Percentiles rank a stretch among this genome's conserved stretches.
Conservation (phyloP, 2,113 vertebrate species). For the Oryzias melastigma region DNA sequence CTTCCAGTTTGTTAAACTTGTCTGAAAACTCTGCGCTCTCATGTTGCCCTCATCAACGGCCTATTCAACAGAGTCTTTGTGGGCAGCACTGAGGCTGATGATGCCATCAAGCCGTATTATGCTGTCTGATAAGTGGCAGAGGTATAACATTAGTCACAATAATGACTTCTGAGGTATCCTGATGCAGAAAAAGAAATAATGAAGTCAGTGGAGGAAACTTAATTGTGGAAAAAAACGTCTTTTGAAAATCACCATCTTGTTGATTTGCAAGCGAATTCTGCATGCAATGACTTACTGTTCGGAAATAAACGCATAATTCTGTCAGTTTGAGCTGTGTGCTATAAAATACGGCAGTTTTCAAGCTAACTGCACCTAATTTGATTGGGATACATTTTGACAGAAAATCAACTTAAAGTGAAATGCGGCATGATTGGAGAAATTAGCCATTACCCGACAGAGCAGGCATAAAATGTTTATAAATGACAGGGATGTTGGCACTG, state of each 20-base stretch:
- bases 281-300: too few species aligned
- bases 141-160: slow-evolving; percentile 11
- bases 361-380: slow-evolving; percentile 77
- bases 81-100: slow-evolving; percentile 9
- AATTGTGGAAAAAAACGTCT: background rate
- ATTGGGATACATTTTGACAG: slow-evolving; percentile 87
- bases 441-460: slow-evolving; percentile 73
- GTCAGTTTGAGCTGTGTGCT: too few species aligned
- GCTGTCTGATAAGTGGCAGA: slow-evolving; percentile 14
- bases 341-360: too few species aligned
- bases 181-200: slow-evolving; percentile 17
- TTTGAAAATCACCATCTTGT: slow-evolving; percentile 17
- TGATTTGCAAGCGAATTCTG: background rate
- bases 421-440: slow-evolving; percentile 78
- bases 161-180: slow-evolving; percentile 25
- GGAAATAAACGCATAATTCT: too few species aligned
- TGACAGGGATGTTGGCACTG: slow-evolving; percentile 67
- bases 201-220: slow-evolving; percentile 1
- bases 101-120: slow-evolving; percentile 30
- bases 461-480: slow-evolving; percentile 77
- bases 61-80: slow-evolving; percentile 33
- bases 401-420: slow-evolving; percentile 95
- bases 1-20: slow-evolving; percentile 13
- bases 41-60: slow-evolving; percentile 9
- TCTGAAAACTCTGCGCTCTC: slow-evolving; percentile 10